Evolutionary conservation across 2,797 vertebrate genomes (phyloP), one percentile per base, ranked within the genome.

Genomic region (Coccyzus lansbergi): DNA sequence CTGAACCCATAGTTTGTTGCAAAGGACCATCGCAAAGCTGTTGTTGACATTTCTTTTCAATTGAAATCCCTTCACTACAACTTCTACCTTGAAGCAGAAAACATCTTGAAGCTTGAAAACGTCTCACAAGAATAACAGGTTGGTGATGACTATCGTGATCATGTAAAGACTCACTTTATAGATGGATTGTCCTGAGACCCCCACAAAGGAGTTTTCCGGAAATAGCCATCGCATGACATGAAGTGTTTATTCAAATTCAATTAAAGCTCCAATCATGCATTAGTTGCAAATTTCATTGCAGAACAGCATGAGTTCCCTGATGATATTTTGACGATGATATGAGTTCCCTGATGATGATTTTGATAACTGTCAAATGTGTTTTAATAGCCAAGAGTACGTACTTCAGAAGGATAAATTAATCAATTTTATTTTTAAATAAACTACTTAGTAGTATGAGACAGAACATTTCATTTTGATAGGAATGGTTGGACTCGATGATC

Each of bases 1-100:
- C 29, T 49, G 51, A 79, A 56, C 38, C 8, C 9, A 1, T 1
- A 1, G 13, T 15, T 5, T 4, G 10, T 5, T 78, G 40, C n/a
- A 33, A 59, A 88, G 59, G 20, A 69, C 15, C 48, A 38, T 2
- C 17, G 28, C 26, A 81, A 68, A 62, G 46, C 10, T 38, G 12
- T 9, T 49, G 36, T 29, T 2, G 2, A 7, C 0, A 1, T 48
- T 71, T 65, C 51, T 48, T 13, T 9, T 16, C 6, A 3, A 22
- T 6, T 56, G 42, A 91, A 93, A 75, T 67, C 18, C 38, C 15
- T 20, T 72, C 51, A 15, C 17, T 62, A 15, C 17, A 38, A 33
- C 7, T 85, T 83, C 64, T 75, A 25, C 46, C 44, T 52, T 52
- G 20, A n/a, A n/a, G n/a, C n/a, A n/a, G n/a, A n/a, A n/a, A n/a